Percentiles rank a stretch among this genome's conserved stretches.
Evolutionary conservation across 1,140 invertebrate genomes (phyloP).

Genomic region (Drosophila pseudoananassae): DNA sequence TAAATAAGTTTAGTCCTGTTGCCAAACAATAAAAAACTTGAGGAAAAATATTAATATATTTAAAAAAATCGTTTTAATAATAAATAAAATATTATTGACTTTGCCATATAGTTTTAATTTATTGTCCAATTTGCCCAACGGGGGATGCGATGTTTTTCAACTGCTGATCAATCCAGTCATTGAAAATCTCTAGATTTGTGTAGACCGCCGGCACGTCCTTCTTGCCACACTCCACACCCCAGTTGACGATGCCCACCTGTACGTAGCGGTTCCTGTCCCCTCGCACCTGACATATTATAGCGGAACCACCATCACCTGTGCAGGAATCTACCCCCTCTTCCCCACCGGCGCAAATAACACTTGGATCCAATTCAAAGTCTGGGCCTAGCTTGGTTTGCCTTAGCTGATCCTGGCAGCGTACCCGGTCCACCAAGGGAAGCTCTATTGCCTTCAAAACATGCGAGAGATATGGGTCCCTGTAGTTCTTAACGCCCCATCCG

Average conservation of each 20-base stretch:
- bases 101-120: too few species aligned
- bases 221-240: slow-evolving; percentile 87
- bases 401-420: slow-evolving; percentile 84
- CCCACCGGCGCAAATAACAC: slow-evolving; percentile 86
- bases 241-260: slow-evolving; percentile 88
- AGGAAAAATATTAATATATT: too few species aligned
- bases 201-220: slow-evolving; percentile 91
- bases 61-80: too few species aligned
- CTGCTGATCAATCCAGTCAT: slow-evolving; percentile 6
- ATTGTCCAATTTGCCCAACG: too few species aligned
- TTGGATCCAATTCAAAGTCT: slow-evolving; percentile 84
- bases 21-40: too few species aligned
- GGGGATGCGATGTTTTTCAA: neutral
- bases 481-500: slow-evolving; percentile 13
- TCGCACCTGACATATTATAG: slow-evolving; percentile 87
- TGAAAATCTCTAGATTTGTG: slow-evolving; percentile 86
- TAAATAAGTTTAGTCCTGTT: too few species aligned
- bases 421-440: slow-evolving; percentile 84
- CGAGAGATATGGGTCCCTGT: neutral
- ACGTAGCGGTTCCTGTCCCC: slow-evolving; percentile 84
- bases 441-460: slow-evolving; percentile 86
- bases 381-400: slow-evolving; percentile 82
- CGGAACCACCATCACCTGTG: slow-evolving; percentile 90
- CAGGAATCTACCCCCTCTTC: slow-evolving; percentile 89
- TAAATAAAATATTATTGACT: too few species aligned